phyloP scores from a whole-genome alignment of 2,113 vertebrate species.

The Brachyistius frenatus region DNA sequence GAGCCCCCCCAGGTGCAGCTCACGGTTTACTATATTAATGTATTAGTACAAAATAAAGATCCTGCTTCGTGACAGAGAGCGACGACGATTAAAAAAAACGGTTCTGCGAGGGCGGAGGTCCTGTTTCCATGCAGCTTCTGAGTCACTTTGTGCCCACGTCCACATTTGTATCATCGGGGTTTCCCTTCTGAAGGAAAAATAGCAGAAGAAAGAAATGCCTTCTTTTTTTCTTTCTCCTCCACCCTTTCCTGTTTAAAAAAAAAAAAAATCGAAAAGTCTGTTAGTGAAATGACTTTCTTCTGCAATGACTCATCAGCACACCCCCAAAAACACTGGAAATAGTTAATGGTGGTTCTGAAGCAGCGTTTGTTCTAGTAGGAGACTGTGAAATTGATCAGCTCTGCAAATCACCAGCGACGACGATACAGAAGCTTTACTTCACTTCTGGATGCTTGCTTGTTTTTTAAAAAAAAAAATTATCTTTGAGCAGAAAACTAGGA shows the following conservation, averaged over 20 bases:
- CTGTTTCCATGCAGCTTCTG: conserved; percentile 60
- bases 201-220: conserved; percentile 54
- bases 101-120: conserved; percentile 58
- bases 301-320: conserved; percentile 58
- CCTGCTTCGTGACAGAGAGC: not conserved
- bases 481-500: no score
- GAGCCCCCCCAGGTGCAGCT: conserved; percentile 34
- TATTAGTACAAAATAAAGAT: conserved; percentile 24
- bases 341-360: conserved; percentile 18
- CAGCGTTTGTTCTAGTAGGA: conserved; percentile 2
- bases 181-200: conserved; percentile 61
- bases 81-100: conserved; percentile 16
- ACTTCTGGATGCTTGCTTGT: no score
- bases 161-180: conserved; percentile 23
- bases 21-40: not conserved
- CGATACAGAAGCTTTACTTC: no score
- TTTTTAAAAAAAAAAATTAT: no score
- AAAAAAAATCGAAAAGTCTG: not conserved
- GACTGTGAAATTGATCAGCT: no score
- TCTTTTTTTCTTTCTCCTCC: conserved; percentile 50
- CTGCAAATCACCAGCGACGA: no score
- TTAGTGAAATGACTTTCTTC: conserved; percentile 47
- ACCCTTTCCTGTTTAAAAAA: conserved; percentile 64
- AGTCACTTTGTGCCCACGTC: conserved; percentile 64
- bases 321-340: conserved; percentile 40